These are phyloP conservation scores for Xiphorhynchus elegans DNA, from an alignment of 2,113 vertebrate species.

Conservation along the genomic window DNA sequence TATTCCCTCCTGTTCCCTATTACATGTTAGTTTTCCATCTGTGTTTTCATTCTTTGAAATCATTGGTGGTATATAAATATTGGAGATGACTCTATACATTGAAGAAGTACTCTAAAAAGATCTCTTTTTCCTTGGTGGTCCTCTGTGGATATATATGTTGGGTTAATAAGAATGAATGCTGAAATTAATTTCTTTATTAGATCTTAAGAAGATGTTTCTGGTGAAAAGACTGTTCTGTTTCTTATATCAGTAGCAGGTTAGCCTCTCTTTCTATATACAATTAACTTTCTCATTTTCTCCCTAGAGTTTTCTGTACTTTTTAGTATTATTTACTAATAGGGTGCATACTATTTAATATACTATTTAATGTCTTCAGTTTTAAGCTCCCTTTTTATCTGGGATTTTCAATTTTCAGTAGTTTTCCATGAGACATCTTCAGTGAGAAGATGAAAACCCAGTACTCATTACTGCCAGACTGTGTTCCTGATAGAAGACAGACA, in stretches of 20 bases:
- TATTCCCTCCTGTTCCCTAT: not conserved
- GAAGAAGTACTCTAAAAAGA: not conserved
- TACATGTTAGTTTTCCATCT: not conserved
- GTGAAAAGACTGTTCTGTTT: not conserved
- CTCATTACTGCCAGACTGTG: not conserved
- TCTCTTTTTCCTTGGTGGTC: not conserved
- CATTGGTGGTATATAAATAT: not conserved
- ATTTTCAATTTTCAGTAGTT: not conserved
- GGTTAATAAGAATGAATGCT: not conserved
- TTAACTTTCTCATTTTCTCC: not conserved
- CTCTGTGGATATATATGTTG: not conserved
- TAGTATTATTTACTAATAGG: not conserved
- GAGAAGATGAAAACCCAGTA: not conserved
- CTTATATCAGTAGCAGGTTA: not conserved
- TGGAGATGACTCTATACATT: not conserved
- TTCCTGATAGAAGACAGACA: not conserved
- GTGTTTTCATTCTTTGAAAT: not conserved
- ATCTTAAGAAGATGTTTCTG: not conserved
- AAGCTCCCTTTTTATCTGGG: not conserved
- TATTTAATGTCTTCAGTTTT: not conserved
- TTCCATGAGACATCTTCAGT: not conserved
- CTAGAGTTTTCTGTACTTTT: not conserved
- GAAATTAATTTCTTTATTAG: not conserved
- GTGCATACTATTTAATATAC: not conserved
- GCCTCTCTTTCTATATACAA: not conserved